Evolutionary conservation across 35 echinoderm and acorn worm genomes (phyloP), one percentile per base, ranked within the genome.

Genomic region (Heliocidaris erythrogramma): DNA sequence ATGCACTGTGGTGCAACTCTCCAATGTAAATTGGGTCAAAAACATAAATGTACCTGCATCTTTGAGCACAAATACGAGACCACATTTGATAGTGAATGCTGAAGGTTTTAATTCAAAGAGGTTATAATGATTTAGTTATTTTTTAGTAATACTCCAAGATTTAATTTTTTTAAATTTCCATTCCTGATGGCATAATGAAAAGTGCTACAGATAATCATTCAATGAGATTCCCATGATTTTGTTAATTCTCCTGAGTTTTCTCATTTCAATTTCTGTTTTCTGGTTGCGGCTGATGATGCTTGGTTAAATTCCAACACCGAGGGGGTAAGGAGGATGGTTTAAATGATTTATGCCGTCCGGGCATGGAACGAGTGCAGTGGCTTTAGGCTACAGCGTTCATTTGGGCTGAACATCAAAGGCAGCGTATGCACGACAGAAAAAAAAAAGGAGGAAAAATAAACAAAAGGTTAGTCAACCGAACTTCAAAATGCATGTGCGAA

Each of bases 341-440:
- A 48, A 48, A 24, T 18, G 31, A 47, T 89, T 32, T 48, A 29
- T 89, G 31, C 14, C 29, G 31, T 32, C 87, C 47, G 30, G 87
- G 87, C 87, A 89, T 89, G 87, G 30, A 7, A 7, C 27, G 65
- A 21, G 65, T 78, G 65, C 21, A 24, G 18, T 78, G 65, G 21
- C 21, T 78, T 42, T 89, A 89, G 31, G 87, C 87, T 89, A 89
- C 87, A 8, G 87, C 87, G 13, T 89, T 89, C 87, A 89, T 47
- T 89, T 89, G 87, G 31, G 87, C 87, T 89, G 87, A 32, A 47
- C 31, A 10, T 47, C 47, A 88, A 48, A 89, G 87, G 87, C 87
- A 89, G 87, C 47, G 29, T 18, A 60, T 2, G 12, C 4, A 78
- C 14, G 65, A 7, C 27, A n/a, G 21, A 78, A 78, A n/a, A 78